Base-by-base conservation (phyloP, 2,888 invertebrate genomes). In the Nomada lathburiana region DNA sequence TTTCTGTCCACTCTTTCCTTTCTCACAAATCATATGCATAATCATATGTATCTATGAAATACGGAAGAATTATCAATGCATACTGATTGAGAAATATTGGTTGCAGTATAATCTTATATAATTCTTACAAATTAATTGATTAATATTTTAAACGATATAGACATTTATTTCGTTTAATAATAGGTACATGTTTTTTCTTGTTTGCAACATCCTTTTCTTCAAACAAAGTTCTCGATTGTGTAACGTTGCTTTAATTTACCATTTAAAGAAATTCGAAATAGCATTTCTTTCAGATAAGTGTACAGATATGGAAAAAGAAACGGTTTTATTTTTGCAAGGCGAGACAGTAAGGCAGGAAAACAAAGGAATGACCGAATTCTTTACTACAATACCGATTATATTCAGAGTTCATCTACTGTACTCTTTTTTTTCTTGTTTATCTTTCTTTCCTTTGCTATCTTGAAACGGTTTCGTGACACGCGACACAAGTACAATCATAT, bases 131-230 rank as follows among this genome's bases (percentile, higher is more conserved):
- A 50, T 60, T 47, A 42, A 18, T 57, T 26, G 9, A 62, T 11
- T 10, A 16, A n/a, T 7, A 42, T 7, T 29, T 57, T 13, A 26
- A 57, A 26, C 57, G 29, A 68, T 68, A 18, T 23, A 42, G 10
- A 55, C 52, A 11, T 52, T 69, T 75, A 52, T 60, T 75, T 69
- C 5, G 59, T 74, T 75, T 16, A 52, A n/a, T 23, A 13, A 18
- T 69, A 42, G 50, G 42, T 69, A 69, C 36, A 20, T 52, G 36
- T 71, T 42, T 23, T 9, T 16, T 20, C 29, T 36, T 16, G 36
- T 26, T 63, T 18, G 5, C 23, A 42, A 42, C 23, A 23, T 69
- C 50, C 5, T 36, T 55, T 53, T 53, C 16, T 4, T 52, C 3
- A 16, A 47, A 36, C 26, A 23, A 20, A 13, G 23, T 52, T 47